phyloP scores from a whole-genome alignment of 1,140 invertebrate genomes.

The Triops cancriformis region DNA sequence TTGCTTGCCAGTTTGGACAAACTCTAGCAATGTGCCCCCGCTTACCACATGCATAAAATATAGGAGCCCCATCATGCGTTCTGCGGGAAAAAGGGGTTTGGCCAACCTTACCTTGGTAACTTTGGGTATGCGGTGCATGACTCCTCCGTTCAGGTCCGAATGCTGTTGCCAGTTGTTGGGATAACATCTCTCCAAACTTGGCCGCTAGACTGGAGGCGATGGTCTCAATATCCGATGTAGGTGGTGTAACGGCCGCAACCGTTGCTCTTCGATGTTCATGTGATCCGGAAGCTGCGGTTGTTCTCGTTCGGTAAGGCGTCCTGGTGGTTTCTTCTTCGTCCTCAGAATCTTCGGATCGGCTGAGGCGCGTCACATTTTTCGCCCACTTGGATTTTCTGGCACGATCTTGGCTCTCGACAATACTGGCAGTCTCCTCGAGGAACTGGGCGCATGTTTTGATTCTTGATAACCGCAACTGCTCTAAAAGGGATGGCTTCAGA shows the following conservation, averaged over 20 bases:
- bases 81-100: background rate
- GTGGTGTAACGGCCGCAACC: background rate
- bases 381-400: background rate
- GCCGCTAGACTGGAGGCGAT: background rate
- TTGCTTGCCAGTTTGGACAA: background rate
- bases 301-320: background rate
- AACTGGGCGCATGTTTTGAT: background rate
- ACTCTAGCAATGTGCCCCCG: too few relatives aligned
- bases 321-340: background rate
- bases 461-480: background rate
- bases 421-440: background rate
- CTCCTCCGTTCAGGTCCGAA: background rate
- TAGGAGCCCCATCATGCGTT: too few relatives aligned
- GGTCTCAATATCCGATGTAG: background rate
- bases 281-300: background rate
- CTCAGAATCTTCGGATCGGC: background rate
- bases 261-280: background rate
- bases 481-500: background rate
- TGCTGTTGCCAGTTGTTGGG: background rate
- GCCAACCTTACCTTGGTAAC: background rate
- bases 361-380: background rate
- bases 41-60: background rate
- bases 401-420: too few relatives aligned
- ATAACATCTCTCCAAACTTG: background rate
- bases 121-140: too few relatives aligned